These are phyloP conservation scores for Paraescarpia echinospica DNA, from an alignment of 1,140 invertebrate genomes.

Conservation along the genomic window DNA sequence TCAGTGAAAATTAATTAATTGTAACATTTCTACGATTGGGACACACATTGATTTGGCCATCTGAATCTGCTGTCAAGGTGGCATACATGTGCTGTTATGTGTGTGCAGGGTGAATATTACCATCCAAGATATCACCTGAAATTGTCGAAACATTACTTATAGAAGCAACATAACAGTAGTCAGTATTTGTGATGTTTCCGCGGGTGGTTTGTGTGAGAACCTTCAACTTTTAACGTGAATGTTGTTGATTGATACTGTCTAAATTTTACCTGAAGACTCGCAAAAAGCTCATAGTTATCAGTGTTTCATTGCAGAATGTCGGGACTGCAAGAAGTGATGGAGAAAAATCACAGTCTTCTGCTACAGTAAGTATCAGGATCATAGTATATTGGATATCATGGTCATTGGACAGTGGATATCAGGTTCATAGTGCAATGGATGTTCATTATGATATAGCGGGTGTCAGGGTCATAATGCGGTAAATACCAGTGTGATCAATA, in stretches of 20 bases:
- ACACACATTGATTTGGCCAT: too few species aligned
- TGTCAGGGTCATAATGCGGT: too few species aligned
- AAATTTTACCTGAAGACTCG: too few species aligned
- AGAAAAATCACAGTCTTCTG: background rate
- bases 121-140: background rate
- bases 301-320: background rate
- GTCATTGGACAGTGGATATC: background rate
- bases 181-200: background rate
- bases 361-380: background rate
- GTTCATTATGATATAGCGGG: too few species aligned
- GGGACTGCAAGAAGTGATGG: background rate
- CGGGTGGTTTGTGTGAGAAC: too few species aligned
- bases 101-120: too few species aligned
- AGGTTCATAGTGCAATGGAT: too few species aligned
- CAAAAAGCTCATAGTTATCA: background rate
- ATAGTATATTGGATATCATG: background rate
- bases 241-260: background rate
- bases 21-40: too few species aligned
- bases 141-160: background rate
- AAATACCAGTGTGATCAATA: too few species aligned
- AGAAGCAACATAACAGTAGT: background rate
- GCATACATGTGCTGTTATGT: too few species aligned
- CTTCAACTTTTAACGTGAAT: background rate
- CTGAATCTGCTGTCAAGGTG: too few species aligned
- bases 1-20: too few species aligned